Evolutionary conservation across 1,140 invertebrate genomes (phyloP), one percentile per base, ranked within the genome.

Genomic region (Drosophila punjabiensis): DNA sequence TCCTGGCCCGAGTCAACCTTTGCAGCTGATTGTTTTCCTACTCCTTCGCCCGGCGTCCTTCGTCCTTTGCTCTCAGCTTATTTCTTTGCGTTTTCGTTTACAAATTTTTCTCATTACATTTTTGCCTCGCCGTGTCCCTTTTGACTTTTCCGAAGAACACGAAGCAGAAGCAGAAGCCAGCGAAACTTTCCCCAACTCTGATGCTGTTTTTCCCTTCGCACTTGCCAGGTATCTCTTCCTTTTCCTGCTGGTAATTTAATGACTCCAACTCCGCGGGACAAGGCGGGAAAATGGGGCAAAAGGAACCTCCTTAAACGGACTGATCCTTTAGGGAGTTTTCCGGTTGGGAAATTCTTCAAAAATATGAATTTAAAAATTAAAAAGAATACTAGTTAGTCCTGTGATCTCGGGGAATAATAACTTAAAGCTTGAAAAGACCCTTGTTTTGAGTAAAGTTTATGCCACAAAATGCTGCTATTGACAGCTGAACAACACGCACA

Each of bases 21-120:
- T 50, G 48, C 24, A 47, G 33, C 61, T 79, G 63, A 75, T 75
- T 81, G 79, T 89, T 88, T 76, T 79, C 81, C 48, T 55, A 43
- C 41, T 58, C 53, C 1, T 37, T 10, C 32, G 32, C 32, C 28
- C 28, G 30, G 48, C 71, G 43, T 60, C 43, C 20, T 63, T 35
- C 53, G 53, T 56, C 33, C 55, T 58, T 13, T 16, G 53, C 14
- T 3, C 35, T 37, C 32, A 52, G 78, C 70, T 71, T 82, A 68
- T 50, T 76, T 75, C 52, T 45, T 32, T 53, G 53, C 76, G 55
- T 55, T 63, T 67, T 59, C 48, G 48, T 58, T 73, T 56, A 63
- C 53, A 81, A 81, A 79, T 84, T 84, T 84, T 88, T 89, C 85
- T 84, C 85, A 89, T 88, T 88, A 89, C 84, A 87, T 62, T 84